Percentiles rank a stretch among this genome's conserved stretches.
Conservation (phyloP, 1,140 invertebrate species). For the Dendrolimus kikuchii region DNA sequence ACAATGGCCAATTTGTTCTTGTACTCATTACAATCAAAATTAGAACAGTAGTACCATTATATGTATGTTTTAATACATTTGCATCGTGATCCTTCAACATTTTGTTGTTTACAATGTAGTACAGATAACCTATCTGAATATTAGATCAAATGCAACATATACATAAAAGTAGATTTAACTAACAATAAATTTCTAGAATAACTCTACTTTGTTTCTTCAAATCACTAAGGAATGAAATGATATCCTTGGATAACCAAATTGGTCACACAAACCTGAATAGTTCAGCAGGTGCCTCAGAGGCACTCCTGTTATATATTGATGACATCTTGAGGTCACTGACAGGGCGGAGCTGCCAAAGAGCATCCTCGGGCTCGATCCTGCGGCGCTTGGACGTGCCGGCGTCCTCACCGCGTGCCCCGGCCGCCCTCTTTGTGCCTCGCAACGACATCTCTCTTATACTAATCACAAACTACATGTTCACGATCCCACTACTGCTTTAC, state of each 20-base stretch:
- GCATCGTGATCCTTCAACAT: too few species aligned
- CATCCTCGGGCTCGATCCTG: slow-evolving; percentile 77
- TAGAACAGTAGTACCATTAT: too few species aligned
- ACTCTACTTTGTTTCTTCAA: too few species aligned
- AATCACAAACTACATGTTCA: slow-evolving; percentile 66
- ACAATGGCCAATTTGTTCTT: too few species aligned
- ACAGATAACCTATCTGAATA: too few species aligned
- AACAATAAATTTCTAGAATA: too few species aligned
- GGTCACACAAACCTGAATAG: slow-evolving; percentile 77
- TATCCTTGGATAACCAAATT: slow-evolving; percentile 4
- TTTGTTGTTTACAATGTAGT: too few species aligned
- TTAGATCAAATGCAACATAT: too few species aligned
- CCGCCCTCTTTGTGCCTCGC: slow-evolving; percentile 59
- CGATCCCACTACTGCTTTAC: slow-evolving; percentile 55
- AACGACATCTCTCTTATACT: slow-evolving; percentile 55
- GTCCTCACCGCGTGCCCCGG: slow-evolving; percentile 75
- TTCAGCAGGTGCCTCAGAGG: slow-evolving; percentile 91
- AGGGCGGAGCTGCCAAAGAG: slow-evolving; percentile 86
- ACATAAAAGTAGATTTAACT: too few species aligned
- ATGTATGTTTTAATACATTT: too few species aligned
- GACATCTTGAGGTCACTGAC: slow-evolving; percentile 90
- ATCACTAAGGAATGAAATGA: too few species aligned
- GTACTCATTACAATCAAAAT: too few species aligned
- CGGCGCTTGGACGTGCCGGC: slow-evolving; percentile 78
- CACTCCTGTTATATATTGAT: slow-evolving; percentile 91